A percentile compares a stretch with the other conserved stretches of the same genome.
Conservation (phyloP, 2,113 vertebrate species). For the Apistogramma diplotaenia region DNA sequence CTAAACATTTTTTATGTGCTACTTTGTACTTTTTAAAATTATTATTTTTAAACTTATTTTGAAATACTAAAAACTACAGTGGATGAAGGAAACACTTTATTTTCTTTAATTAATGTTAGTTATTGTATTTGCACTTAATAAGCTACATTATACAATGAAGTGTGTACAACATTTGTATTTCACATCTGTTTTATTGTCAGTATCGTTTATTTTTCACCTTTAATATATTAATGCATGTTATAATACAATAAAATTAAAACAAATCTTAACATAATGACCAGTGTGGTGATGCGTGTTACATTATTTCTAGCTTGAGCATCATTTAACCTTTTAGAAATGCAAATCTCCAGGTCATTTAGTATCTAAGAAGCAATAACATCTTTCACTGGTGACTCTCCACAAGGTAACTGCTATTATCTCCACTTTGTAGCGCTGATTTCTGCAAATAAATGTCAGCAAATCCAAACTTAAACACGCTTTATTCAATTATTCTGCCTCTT, state of each 20-base stretch:
- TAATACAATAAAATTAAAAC: not conserved
- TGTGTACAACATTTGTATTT: no score
- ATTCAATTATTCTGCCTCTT: not conserved
- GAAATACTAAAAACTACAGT: accelerated
- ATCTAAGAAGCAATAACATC: not conserved
- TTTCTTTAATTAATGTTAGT: not conserved
- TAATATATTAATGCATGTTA: not conserved
- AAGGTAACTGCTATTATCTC: not conserved
- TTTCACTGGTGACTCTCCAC: no score
- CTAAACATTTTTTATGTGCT: no score
- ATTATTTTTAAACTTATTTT: not conserved
- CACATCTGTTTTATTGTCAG: not conserved
- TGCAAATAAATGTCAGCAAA: not conserved
- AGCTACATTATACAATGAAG: no score
- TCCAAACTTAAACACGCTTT: not conserved
- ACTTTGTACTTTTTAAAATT: not conserved
- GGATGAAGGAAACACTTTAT: not conserved
- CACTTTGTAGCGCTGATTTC: not conserved
- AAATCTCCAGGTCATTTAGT: not conserved
- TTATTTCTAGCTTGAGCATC: not conserved
- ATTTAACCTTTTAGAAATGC: not conserved
- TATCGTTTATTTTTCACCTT: not conserved
- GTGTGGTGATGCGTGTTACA: not conserved
- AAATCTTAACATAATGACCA: not conserved
- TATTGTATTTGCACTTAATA: not conserved